phyloP scores from a whole-genome alignment of 2,797 vertebrate genomes.

The Petrocephalus schoutedeni region DNA sequence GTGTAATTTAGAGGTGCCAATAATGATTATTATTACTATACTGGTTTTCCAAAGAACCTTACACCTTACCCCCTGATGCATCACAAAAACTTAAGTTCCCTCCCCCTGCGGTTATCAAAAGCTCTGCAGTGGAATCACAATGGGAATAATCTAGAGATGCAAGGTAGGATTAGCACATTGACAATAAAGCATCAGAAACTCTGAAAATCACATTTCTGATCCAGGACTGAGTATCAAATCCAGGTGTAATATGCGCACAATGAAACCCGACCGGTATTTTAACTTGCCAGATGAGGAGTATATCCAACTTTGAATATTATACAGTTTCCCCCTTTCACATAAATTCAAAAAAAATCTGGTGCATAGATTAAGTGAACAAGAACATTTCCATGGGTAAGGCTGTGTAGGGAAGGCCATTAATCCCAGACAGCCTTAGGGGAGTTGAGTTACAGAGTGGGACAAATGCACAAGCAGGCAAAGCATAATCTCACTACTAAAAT shows the following conservation, averaged over 20 bases:
- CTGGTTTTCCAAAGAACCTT: too few relatives aligned
- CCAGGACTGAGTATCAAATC: neutral
- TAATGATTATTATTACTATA: too few relatives aligned
- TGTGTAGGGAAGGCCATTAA: neutral
- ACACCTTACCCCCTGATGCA: too few relatives aligned
- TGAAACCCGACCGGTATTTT: neutral
- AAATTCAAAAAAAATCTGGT: neutral
- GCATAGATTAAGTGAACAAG: neutral
- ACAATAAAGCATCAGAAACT: neutral
- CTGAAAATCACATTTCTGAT: neutral
- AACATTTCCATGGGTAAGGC: neutral
- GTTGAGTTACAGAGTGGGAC: neutral
- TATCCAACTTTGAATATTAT: neutral
- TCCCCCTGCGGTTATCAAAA: neutral
- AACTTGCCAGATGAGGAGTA: neutral
- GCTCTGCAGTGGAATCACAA: neutral
- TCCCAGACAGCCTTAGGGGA: neutral
- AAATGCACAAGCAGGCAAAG: neutral
- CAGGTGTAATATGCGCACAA: neutral
- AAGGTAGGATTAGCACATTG: neutral
- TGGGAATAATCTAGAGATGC: neutral
- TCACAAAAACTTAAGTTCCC: neutral
- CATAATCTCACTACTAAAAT: neutral
- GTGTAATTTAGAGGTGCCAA: too few relatives aligned
- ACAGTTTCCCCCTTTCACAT: neutral